Evolutionary conservation across 2,797 vertebrate species (phyloP).

Genomic region (Mycteria americana): DNA sequence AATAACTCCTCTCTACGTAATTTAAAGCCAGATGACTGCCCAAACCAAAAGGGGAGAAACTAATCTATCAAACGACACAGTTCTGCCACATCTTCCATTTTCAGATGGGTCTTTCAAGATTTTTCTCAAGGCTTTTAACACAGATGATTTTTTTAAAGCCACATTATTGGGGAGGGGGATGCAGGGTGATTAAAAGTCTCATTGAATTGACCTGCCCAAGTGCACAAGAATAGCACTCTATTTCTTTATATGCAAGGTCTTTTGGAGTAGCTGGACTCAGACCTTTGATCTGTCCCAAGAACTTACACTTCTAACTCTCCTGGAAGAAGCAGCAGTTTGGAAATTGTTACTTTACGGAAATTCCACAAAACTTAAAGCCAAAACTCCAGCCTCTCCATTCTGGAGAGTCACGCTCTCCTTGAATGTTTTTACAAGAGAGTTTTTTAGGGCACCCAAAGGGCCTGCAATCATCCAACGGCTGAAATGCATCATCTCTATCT

Average conservation of each 20-base stretch:
- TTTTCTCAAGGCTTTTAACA: neutral
- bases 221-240: neutral
- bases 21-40: neutral
- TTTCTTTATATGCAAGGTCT: neutral
- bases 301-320: neutral
- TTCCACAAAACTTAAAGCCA: neutral
- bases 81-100: neutral
- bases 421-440: neutral
- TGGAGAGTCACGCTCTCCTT: neutral
- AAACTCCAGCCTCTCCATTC: neutral
- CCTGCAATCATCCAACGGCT: neutral
- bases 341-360: neutral
- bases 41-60: neutral
- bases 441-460: neutral
- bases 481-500: neutral
- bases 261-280: neutral
- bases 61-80: neutral
- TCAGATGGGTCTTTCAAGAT: neutral
- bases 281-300: neutral
- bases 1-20: neutral
- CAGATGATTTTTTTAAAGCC: neutral
- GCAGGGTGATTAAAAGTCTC: neutral
- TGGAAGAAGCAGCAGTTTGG: neutral
- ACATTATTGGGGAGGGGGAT: neutral
- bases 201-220: neutral